A percentile compares a stretch with the other conserved stretches of the same genome.
phyloP scores from a whole-genome alignment of 2,113 vertebrate genomes.

The Psittacula cyanocephala region DNA sequence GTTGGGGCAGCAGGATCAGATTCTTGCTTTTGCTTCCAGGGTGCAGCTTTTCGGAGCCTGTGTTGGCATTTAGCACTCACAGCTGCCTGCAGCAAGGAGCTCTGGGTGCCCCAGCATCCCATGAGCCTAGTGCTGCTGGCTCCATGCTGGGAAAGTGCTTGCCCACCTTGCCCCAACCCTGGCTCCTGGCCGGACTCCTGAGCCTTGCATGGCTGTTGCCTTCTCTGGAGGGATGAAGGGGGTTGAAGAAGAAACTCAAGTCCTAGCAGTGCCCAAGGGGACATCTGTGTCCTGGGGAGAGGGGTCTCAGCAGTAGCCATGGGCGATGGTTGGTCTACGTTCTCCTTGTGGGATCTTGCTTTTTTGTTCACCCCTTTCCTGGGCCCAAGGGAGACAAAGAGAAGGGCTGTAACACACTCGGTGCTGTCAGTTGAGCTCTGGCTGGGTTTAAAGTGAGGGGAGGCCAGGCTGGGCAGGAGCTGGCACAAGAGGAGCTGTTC shows the following conservation, averaged over 20 bases:
- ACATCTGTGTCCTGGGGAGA: neutral
- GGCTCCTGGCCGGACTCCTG: rapidly evolving
- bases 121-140: rapidly evolving
- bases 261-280: neutral
- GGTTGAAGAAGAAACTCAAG: neutral
- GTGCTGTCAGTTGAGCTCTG: neutral
- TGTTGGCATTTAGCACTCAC: neutral
- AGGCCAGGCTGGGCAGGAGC: neutral
- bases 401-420: neutral
- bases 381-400: neutral
- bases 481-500: neutral
- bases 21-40: neutral
- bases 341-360: neutral
- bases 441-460: rapidly evolving
- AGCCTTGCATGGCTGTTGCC: rapidly evolving
- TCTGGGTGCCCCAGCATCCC: neutral
- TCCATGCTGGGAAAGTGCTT: rapidly evolving
- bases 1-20: neutral
- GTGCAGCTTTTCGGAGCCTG: neutral
- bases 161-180: rapidly evolving
- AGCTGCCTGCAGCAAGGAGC: neutral
- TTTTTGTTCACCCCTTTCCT: neutral
- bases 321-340: neutral
- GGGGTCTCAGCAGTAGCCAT: neutral
- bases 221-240: neutral